Base-by-base conservation (phyloP, 37 sponge, comb jelly and placozoan species). In the Spongia lamella region DNA sequence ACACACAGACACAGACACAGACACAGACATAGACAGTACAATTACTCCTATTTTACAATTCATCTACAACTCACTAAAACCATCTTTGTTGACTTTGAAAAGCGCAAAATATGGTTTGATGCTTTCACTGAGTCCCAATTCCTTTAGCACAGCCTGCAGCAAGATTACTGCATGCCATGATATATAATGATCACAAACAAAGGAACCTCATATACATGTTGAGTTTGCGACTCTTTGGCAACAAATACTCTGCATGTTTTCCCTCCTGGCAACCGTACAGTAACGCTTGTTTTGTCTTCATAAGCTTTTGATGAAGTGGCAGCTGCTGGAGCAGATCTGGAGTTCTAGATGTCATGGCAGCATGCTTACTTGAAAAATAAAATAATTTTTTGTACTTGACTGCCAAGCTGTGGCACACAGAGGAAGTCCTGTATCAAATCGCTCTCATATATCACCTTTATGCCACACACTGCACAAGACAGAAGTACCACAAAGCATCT, bases 391-490 rank as follows among this genome's bases (percentile, higher is more conserved):
- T 15, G 3, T 17, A 17, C 75, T 20, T 73, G 31, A 9, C 9
- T 43, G 9, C 47, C 47, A 43, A 43, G 47, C 9, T 43, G 47
- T 13, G 29, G 43, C 15, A 90, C 21, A 17, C 82, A 39, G 14
- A 92, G 68, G 63, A 92, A 92, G 35, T 92, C 93, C 72, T 85
- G 88, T 75, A 92, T 84, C 26, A 88, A 61, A 40, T 92, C 89
- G 59, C 90, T 78, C 58, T 92, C 93, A 80, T 61, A 87, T 7
- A 92, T 85, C 26, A 88, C 83, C 3, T 72, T 49, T 1, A 85
- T 90, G 0, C 83, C 65, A 57, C 93, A 92, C 27, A 88, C 93
- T 92, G 59, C 0, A 50, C 1, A 19, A 79, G 35, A 78, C 20
- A 20, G 57, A 29, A 60, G 51, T 30, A 24, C 3, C 1, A 2